These are phyloP conservation scores for Hipposideros armiger DNA, from an alignment of 2,113 vertebrate species.

Conservation along the genomic window DNA sequence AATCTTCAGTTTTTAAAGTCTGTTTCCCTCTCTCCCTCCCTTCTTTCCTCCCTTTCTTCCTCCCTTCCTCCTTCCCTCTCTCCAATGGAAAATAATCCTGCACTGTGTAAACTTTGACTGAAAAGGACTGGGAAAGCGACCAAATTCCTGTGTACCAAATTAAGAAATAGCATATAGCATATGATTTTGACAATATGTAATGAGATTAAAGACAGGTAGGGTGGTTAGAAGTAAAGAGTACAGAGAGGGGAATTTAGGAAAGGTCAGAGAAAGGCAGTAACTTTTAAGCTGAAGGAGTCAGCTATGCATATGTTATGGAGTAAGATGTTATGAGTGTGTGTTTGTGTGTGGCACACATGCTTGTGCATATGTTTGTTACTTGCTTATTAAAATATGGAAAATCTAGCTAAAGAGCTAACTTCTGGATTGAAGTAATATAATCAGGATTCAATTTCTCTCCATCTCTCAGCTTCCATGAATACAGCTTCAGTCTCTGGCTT, in stretches of 20 bases:
- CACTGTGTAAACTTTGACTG: background rate
- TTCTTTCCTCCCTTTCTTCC: rapidly evolving
- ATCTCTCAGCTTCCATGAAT: background rate
- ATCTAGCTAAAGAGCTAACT: background rate
- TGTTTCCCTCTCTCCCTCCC: background rate
- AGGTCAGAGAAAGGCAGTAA: background rate
- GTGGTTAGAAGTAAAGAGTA: background rate
- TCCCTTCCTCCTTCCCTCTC: background rate
- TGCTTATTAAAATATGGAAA: background rate
- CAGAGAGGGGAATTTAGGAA: background rate
- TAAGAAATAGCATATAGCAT: background rate
- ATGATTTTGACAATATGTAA: background rate
- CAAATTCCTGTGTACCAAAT: background rate
- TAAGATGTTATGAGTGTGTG: background rate
- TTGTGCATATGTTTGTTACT: background rate
- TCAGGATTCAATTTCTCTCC: background rate
- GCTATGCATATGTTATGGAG: background rate
- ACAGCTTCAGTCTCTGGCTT: background rate
- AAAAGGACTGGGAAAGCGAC: constrained; percentile 18
- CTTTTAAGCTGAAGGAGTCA: background rate
- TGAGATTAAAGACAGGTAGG: background rate
- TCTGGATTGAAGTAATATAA: background rate
- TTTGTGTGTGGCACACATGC: no score
- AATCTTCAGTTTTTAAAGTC: constrained; percentile 7
- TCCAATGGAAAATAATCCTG: background rate